Percentiles rank a stretch among this genome's conserved stretches.
Conservation (phyloP, 37 sponge, comb jelly and placozoan species). For the Agelas oroides region DNA sequence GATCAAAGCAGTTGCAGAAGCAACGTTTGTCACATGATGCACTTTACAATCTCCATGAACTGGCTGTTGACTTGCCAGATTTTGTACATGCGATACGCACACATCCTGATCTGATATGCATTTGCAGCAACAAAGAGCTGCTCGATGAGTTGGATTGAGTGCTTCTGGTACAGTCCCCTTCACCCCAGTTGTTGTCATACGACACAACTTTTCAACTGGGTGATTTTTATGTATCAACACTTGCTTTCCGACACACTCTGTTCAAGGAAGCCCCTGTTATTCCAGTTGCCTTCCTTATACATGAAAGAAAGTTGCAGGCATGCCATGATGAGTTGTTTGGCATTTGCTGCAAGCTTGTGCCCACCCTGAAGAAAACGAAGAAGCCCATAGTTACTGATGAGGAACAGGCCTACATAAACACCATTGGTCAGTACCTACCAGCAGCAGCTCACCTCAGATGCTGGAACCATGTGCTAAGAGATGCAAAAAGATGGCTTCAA, state of each 20-base stretch:
- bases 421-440: constrained; percentile 26
- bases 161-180: constrained; percentile 23
- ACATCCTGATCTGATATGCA: too few relatives aligned
- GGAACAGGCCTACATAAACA: constrained; percentile 45
- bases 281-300: constrained; percentile 6
- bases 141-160: constrained; percentile 47
- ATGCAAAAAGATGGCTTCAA: constrained; percentile 40
- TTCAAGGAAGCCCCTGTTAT: constrained; percentile 15
- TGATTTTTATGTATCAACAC: constrained; percentile 61
- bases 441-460: constrained; percentile 27
- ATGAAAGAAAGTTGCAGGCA: neutral
- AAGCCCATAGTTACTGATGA: constrained; percentile 63
- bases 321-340: constrained; percentile 27
- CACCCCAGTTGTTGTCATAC: constrained; percentile 63
- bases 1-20: neutral
- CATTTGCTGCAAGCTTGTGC: constrained; percentile 31
- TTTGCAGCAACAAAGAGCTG: constrained; percentile 19
- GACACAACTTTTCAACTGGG: constrained; percentile 70
- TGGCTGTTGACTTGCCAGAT: constrained; percentile 57
- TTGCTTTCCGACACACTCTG: constrained; percentile 57
- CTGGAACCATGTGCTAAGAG: constrained; percentile 54
- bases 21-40: too few relatives aligned
- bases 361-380: constrained; percentile 21
- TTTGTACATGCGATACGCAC: constrained; percentile 48
- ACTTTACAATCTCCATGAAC: constrained; percentile 65